These are phyloP conservation scores for Miltochrista miniata DNA, from an alignment of 2,888 invertebrate genomes.

Conservation along the genomic window DNA sequence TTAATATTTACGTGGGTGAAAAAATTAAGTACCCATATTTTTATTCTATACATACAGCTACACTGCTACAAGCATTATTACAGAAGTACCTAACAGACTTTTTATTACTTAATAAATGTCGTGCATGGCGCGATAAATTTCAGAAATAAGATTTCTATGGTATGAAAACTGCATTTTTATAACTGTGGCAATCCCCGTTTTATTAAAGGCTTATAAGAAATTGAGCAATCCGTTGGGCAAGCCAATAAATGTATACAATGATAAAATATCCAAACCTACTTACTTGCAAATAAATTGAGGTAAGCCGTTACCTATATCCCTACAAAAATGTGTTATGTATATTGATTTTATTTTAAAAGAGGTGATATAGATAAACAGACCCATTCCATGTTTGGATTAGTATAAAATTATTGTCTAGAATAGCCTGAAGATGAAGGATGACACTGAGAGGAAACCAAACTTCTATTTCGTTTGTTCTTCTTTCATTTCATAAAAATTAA, in stretches of 20 bases:
- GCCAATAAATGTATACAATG: not conserved
- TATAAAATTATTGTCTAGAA: no score
- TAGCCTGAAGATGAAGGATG: not conserved
- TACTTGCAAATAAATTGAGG: conserved; percentile 23
- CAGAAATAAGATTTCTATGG: conserved; percentile 6
- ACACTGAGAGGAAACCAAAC: no score
- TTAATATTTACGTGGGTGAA: no score
- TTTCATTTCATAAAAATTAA: no score
- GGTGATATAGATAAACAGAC: no score
- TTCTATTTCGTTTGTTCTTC: no score
- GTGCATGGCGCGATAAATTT: conserved; percentile 11
- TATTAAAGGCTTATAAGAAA: not conserved
- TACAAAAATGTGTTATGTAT: conserved; percentile 21
- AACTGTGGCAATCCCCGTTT: not conserved
- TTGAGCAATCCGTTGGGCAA: conserved; percentile 10
- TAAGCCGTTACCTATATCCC: not conserved
- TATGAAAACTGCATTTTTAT: conserved; percentile 1
- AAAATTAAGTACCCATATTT: no score
- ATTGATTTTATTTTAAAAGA: conserved; percentile 3
- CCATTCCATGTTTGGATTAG: no score
- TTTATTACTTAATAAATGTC: conserved; percentile 4
- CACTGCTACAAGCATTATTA: no score
- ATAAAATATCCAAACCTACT: conserved; percentile 18
- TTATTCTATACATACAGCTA: no score
- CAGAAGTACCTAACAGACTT: not conserved